Evolutionary conservation across 23 tunicate species (phyloP), one percentile per base, ranked within the genome.

Genomic region (Trididemnum nubilum): DNA sequence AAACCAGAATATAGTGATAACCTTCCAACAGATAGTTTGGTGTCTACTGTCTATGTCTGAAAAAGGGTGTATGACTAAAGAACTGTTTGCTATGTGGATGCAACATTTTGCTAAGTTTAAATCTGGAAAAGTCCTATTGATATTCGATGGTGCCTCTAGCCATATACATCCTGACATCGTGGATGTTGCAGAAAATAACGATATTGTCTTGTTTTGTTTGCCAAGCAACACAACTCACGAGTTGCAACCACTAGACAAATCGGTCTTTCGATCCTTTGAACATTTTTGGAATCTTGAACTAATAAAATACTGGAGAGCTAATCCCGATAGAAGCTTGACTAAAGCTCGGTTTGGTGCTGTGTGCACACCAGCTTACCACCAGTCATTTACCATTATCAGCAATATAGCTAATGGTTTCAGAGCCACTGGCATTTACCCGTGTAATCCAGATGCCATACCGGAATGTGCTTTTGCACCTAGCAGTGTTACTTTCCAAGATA

Each of bases 391-490:
- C 71, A 30, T 28, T 18, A 78, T 81, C 23, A 24, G 63, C 75
- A 81, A 81, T 34, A 81, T 81, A 30, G 63, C 60, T 0, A 64
- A 66, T 81, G 85, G 85, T 1, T 81, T 81, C 36, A 1, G 76
- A 0, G 74, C 75, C n/a, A 81, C 85, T 26, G 85, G 85, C 23
- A 81, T 81, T 24, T 78, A 64, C 30, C 85, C 85, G 2, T 81
- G 37, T 40, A 44, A 81, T 49, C 64, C 85, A 2, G 63, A 25
- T 25, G 85, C 85, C 1, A 65, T 81, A 2, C 85, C 85, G 25
- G 85, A 81, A 27, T 26, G 36, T 81, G 85, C 76, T 1, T 81
- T 81, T 81, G 85, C 85, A 1, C 85, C 85, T 37, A 81, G 85
- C 35, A 2, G n/a, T 33, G 28, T 78, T 26, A 78, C 72, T 58